Base-by-base conservation (phyloP, 2,888 invertebrate genomes). In the Synergus gifuensis region DNA sequence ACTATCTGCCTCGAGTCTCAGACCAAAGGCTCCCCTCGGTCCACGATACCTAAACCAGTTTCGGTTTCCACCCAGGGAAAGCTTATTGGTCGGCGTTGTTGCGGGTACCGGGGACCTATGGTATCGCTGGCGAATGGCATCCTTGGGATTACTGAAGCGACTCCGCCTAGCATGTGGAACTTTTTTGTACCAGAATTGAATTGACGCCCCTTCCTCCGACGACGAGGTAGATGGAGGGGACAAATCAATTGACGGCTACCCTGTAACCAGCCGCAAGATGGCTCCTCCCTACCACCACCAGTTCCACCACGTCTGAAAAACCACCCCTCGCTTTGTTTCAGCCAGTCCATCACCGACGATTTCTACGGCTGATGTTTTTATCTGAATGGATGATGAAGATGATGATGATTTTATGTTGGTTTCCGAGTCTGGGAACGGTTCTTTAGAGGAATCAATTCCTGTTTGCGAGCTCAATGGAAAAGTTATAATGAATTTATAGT, bases 181-280 rank as follows among this genome's bases (percentile, higher is more conserved):
- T 80, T 87, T 89, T 90, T 91, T 91, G 89, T 88, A 84, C 87
- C 86, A 86, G 91, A 91, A 92, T 91, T 91, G 91, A 92, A 91
- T 91, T 87, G 88, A 88, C 90, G 89, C 89, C 88, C 88, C 88
- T 87, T 85, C 86, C 84, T 78, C 79, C 79, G 76, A 77, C 67
- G 79, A 76, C 78, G 76, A 77, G 76, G n/a, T 11, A 44, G 60
- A 46, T 83, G 87, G 91, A 87, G 91, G 91, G 90, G 89, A 87
- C 88, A 90, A 92, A 92, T 92, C 92, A 92, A 92, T 92, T 92
- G 92, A 87, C 89, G 88, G 86, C 88, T 89, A 85, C 87, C 89
- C 89, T 87, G 87, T 90, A 89, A 88, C 86, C 87, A 87, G 90
- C 91, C 91, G 89, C 92, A 92, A 92, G 92, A 92, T 92, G 92